Evolutionary conservation across 2,888 invertebrate genomes (phyloP).

Genomic region (Pseudeuparius sepicola): DNA sequence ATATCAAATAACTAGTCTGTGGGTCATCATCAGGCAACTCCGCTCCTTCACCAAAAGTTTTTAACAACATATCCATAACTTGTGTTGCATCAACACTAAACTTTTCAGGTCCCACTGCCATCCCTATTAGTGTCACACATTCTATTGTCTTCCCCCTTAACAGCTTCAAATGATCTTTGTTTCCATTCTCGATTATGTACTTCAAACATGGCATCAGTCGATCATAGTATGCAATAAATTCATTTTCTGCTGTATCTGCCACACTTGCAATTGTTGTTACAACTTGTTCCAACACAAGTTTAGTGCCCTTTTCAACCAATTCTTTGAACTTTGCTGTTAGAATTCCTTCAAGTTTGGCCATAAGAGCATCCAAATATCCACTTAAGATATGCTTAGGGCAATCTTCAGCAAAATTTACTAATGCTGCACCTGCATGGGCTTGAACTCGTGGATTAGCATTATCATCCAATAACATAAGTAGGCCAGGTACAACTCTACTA

Average conservation of each 20-base stretch:
- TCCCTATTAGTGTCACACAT: conserved; percentile 95
- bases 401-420: conserved; percentile 99
- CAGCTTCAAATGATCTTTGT: conserved; percentile 76
- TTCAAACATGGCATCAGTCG: conserved; percentile 89
- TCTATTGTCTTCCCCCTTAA: conserved; percentile 97
- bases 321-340: conserved; percentile 90
- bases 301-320: conserved; percentile 87
- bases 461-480: conserved; percentile 82
- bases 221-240: conserved; percentile 91
- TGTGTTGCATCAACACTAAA: conserved; percentile 88
- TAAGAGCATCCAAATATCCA: conserved; percentile 82
- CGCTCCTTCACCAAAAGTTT: conserved; percentile 72
- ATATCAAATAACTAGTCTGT: conserved; percentile 94
- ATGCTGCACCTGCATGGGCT: conserved; percentile 84
- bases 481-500: conserved; percentile 84
- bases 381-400: conserved; percentile 91
- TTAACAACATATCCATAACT: conserved; percentile 89
- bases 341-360: conserved; percentile 82
- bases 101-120: conserved; percentile 73
- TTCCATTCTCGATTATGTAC: conserved; percentile 93
- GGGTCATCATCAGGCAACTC: conserved; percentile 90
- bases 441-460: conserved; percentile 88
- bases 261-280: conserved; percentile 99
- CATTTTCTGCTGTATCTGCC: conserved; percentile 95
- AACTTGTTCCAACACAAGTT: conserved; percentile 93